phyloP scores from a whole-genome alignment of 2,797 vertebrate genomes.

The Oreonectes daqikongensis region DNA sequence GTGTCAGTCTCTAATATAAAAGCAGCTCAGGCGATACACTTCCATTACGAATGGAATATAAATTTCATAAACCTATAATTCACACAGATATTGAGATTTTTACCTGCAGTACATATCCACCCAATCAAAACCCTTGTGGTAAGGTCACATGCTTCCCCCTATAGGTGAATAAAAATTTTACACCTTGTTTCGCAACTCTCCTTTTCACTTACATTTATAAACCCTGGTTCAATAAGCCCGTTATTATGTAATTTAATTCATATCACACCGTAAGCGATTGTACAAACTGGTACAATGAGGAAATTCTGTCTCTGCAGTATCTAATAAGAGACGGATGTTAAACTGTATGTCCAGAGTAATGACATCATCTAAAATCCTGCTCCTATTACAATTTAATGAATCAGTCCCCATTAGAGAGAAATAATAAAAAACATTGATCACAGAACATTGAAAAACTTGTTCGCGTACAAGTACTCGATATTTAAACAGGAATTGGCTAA shows the following conservation, averaged over 20 bases:
- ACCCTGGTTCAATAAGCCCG: conserved; percentile 67
- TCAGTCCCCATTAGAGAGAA: conserved; percentile 47
- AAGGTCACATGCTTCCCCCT: conserved; percentile 77
- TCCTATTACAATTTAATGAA: conserved; percentile 55
- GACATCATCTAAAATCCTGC: conserved; percentile 43
- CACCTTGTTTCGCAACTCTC: conserved; percentile 45
- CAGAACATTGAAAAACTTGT: not conserved
- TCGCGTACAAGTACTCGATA: not conserved
- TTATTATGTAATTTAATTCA: conserved; percentile 61
- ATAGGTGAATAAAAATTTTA: conserved; percentile 62
- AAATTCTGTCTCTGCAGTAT: conserved; percentile 25
- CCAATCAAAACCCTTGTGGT: conserved; percentile 43
- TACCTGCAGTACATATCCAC: conserved; percentile 10
- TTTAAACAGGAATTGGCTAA: conserved; percentile 2
- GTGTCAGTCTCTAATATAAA: not conserved
- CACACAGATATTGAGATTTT: not conserved
- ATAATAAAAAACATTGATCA: conserved; percentile 50
- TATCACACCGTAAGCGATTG: conserved; percentile 57
- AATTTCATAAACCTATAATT: conserved; percentile 20
- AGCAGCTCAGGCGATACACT: not conserved
- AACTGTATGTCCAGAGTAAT: conserved; percentile 48
- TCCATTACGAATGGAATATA: conserved; percentile 8
- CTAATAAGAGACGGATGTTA: conserved; percentile 46
- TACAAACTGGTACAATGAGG: conserved; percentile 68
- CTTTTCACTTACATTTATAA: conserved; percentile 47